Percentiles rank a stretch among this genome's conserved stretches.
These are phyloP conservation scores for Chironex yamaguchii DNA, from an alignment of 30 jellyfish, hydroid and myxozoan species.

Conservation along the genomic window DNA sequence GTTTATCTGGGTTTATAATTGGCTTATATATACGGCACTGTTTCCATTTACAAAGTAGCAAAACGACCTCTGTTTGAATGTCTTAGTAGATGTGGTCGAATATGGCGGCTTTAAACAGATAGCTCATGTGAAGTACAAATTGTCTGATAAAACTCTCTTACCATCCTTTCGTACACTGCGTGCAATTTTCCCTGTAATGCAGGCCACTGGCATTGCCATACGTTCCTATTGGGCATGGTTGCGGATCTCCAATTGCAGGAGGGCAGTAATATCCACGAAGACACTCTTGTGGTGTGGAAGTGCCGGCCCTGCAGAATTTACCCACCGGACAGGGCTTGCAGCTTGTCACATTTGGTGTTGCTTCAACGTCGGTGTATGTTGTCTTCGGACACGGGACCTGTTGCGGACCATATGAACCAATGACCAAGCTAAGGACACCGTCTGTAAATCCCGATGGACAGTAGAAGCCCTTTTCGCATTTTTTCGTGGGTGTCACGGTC, in stretches of 20 bases:
- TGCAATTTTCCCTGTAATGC: conserved; percentile 91
- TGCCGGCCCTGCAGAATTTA: conserved; percentile 86
- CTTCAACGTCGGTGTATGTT: conserved; percentile 81
- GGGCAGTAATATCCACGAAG: conserved; percentile 98
- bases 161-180: conserved; percentile 96
- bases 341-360: conserved; percentile 70
- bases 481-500: conserved; percentile 78
- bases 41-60: not conserved
- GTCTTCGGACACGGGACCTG: conserved; percentile 97
- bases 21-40: too few species aligned
- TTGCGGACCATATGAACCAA: conserved; percentile 96
- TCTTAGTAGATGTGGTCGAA: too few species aligned
- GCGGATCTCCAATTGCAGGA: conserved; percentile 74
- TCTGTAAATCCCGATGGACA: conserved; percentile 96
- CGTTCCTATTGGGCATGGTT: conserved; percentile 98
- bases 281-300: conserved; percentile 83
- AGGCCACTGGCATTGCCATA: conserved; percentile 79
- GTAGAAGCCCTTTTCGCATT: conserved; percentile 85
- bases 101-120: too few species aligned
- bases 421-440: conserved; percentile 85
- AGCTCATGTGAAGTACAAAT: too few species aligned
- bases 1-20: too few species aligned
- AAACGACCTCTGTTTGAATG: not conserved
- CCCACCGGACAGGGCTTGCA: conserved; percentile 92
- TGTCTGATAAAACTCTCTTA: too few species aligned